Base-by-base conservation (phyloP, 2,113 vertebrate genomes). In the Gadus chalcogrammus region DNA sequence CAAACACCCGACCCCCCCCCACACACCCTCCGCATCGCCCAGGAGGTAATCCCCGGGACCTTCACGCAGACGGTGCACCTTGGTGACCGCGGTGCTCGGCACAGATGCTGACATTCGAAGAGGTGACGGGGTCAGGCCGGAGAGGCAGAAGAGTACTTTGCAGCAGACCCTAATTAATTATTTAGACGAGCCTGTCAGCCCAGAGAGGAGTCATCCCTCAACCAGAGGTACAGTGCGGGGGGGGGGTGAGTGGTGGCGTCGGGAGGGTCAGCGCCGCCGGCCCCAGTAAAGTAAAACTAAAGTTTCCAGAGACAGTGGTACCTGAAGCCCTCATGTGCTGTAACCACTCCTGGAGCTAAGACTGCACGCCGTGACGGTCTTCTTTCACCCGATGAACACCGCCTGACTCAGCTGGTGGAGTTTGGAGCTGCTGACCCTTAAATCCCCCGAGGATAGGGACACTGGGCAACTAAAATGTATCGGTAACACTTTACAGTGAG, bases 101-200 rank as follows among this genome's bases (percentile, higher is more conserved):
- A 27, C 42, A 6, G 15, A 72, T 17, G 16, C 61, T 79, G 79
- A 74, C 72, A 76, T 85, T 89, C 87, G 58, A 72, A 82, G 79
- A 79, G 78, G 78, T 84, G 68, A 84, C 64, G 79, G 20, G 81
- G 85, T 88, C 83, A 83, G 69, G 70, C 55, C 17, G 7, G 15
- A 76, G 16, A 27, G 70, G 77, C 74, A 15, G 38, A 63, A 75
- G 69, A 67, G 77, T 64, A 68, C 81, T 77, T 73, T 77, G 71
- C 79, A 48, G 75, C 65, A 74, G 67, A 65, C 56, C 73, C 75
- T 83, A 76, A 90, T 91, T 87, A 70, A 90, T 91, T 88, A 91
- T 88, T 91, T 77, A 91, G 67, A 65, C 20, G 1, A 28, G 42
- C 69, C 82, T 84, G 85, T 85, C 87, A 88, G 74, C 28, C 9